Evolutionary conservation across 1,140 invertebrate genomes (phyloP), one percentile per base, ranked within the genome.

Genomic region (Drosophila repletoides): DNA sequence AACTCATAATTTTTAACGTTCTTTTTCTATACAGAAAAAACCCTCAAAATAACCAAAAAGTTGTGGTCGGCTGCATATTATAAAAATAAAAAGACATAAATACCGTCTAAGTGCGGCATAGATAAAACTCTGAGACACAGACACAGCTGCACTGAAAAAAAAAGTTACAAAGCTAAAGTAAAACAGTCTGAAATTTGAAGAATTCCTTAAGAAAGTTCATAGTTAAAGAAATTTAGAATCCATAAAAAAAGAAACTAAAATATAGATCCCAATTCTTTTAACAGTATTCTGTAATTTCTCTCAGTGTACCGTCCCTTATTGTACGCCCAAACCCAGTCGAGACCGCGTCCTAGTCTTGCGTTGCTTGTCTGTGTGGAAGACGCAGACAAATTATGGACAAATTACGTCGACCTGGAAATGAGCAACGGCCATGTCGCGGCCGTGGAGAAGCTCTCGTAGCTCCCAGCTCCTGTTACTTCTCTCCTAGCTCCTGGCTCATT

Each of bases 321-420:
- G n/a, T n/a, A n/a, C n/a, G n/a, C n/a, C n/a, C 17, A 9, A 17
- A 31, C 3, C 12, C 4, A n/a, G 12, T 22, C 21, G 9, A 17
- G 14, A 5, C 15, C 31, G 9, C 22, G 14, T 6, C 15, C 31
- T 26, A n/a, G 40, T 10, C 21, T 10, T 48, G 38, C 14, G n/a
- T 31, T 45, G 22, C 21, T 2, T 65, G 22, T 45, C 36, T 58
- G 64, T 56, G 69, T 68, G 40, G 55, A 86, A 84, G 75, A 66
- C 74, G 79, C 61, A 86, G 79, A 84, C 79, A 84, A 84, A 84
- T 84, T 84, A 86, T 86, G 75, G 80, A 84, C 79, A 84, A 84
- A 84, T 84, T 84, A 84, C 65, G 75, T 64, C 79, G 79, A 84
- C 79, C 79, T 84, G 79, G 80, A 84, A 84, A 84, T 86, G 80